Evolutionary conservation across 2,113 vertebrate species (phyloP).

Genomic region (Myotis brandtii): DNA sequence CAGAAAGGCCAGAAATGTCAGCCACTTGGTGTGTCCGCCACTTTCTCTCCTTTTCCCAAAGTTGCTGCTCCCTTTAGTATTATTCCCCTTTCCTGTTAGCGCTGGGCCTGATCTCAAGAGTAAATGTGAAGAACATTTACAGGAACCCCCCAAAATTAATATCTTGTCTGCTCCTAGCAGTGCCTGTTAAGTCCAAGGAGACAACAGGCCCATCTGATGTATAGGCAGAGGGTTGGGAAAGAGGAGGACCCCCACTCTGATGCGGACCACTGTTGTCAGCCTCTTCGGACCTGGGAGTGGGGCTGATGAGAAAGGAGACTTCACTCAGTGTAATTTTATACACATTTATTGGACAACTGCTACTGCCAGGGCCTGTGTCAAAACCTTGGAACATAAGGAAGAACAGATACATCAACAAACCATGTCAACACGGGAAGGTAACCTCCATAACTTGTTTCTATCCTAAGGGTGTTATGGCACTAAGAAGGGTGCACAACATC

Average conservation of each 20-base stretch:
- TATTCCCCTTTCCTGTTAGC: background rate
- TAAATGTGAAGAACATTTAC: background rate
- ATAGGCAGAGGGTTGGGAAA: background rate
- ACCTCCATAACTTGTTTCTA: background rate
- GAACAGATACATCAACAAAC: background rate
- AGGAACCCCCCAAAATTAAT: background rate
- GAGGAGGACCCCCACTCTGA: background rate
- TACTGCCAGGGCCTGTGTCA: background rate
- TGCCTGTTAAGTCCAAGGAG: background rate
- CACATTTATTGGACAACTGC: background rate
- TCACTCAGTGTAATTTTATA: background rate
- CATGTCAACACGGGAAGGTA: background rate
- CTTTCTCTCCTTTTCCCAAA: background rate
- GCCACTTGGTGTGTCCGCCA: background rate
- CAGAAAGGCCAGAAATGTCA: background rate
- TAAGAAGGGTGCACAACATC: background rate
- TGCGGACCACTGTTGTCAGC: background rate
- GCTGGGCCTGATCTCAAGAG: background rate
- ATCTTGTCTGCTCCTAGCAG: background rate
- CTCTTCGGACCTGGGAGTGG: background rate
- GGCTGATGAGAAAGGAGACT: background rate
- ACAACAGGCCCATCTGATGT: background rate
- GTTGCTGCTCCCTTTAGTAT: background rate
- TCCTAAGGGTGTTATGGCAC: background rate
- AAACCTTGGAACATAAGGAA: background rate